Percentiles rank a stretch among this genome's conserved stretches.
Conservation (phyloP, 2,113 vertebrate species). For the Halichoerus grypus region DNA sequence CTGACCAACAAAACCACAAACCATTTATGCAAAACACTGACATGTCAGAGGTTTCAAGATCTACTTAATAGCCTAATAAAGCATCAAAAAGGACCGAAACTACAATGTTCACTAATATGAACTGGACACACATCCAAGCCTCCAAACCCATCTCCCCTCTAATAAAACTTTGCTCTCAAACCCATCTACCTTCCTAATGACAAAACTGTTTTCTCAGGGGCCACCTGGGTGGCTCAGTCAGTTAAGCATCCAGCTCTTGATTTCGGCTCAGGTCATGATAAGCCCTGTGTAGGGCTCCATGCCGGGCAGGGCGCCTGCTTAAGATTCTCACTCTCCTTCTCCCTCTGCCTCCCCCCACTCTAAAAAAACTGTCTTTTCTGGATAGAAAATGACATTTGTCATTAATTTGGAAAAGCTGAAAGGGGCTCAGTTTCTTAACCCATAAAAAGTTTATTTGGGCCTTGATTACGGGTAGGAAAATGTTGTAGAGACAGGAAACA, state of each 20-base stretch:
- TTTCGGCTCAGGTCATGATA: too few relatives aligned
- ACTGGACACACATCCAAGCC: not conserved
- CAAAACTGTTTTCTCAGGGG: not conserved
- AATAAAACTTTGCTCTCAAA: not conserved
- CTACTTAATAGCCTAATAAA: slow-evolving; percentile 38
- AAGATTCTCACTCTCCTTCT: too few relatives aligned
- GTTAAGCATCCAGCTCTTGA: too few relatives aligned
- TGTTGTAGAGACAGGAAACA: slow-evolving; percentile 46
- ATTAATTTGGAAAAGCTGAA: slow-evolving; percentile 49
- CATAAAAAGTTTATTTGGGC: not conserved
- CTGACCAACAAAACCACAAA: slow-evolving; percentile 47
- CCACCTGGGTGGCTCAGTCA: too few relatives aligned
- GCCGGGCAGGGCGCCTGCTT: too few relatives aligned
- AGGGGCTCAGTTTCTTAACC: slow-evolving; percentile 44
- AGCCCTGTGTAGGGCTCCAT: too few relatives aligned
- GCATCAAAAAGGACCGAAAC: slow-evolving; percentile 12
- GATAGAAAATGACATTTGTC: slow-evolving; percentile 12
- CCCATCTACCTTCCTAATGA: not conserved
- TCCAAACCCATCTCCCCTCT: not conserved
- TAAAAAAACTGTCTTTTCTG: not conserved
- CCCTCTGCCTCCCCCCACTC: too few relatives aligned
- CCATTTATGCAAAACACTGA: slow-evolving; percentile 54
- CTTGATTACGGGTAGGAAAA: slow-evolving; percentile 14
- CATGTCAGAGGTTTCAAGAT: slow-evolving; percentile 56
- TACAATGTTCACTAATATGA: not conserved